Conservation (phyloP, 2,797 vertebrate species). For the Aselliscus stoliczkanus region DNA sequence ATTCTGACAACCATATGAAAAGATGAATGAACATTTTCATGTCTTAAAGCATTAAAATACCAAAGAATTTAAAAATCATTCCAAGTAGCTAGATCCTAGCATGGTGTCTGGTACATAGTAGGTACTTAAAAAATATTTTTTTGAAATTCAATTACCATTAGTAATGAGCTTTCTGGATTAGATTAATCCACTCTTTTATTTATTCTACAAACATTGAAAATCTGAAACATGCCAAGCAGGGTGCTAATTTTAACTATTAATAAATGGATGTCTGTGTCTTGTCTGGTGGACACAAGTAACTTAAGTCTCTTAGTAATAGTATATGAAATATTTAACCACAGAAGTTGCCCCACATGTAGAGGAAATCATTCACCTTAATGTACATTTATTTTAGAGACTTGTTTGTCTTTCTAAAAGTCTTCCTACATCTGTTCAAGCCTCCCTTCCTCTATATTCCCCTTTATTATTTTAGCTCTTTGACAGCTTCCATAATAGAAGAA, state of each 20-base stretch:
- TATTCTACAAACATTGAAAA: background rate
- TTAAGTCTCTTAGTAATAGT: background rate
- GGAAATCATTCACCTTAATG: slow-evolving; percentile 48
- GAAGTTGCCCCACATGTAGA: background rate
- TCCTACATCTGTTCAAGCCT: background rate
- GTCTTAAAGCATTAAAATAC: slow-evolving; percentile 45
- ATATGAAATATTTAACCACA: background rate
- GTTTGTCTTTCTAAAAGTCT: slow-evolving; percentile 26
- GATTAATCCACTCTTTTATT: background rate
- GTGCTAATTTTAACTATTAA: background rate
- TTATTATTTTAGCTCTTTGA: slow-evolving; percentile 61
- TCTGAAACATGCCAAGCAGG: background rate
- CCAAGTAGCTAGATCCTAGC: slow-evolving; percentile 39
- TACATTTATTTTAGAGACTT: slow-evolving; percentile 46
- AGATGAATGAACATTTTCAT: slow-evolving; percentile 54
- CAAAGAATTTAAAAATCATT: slow-evolving; percentile 58
- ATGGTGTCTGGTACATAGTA: slow-evolving; percentile 13
- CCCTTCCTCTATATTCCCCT: background rate
- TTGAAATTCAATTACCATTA: slow-evolving; percentile 45
- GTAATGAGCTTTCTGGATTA: background rate
- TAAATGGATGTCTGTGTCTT: slow-evolving; percentile 24
- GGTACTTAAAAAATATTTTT: slow-evolving; percentile 42
- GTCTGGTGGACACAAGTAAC: slow-evolving; percentile 31
- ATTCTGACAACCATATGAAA: slow-evolving; percentile 53
- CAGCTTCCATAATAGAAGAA: slow-evolving; percentile 53